Percentiles rank a stretch among this genome's conserved stretches.
These are phyloP conservation scores for Prionailurus bengalensis DNA, from an alignment of 2,113 vertebrate species.

Conservation along the genomic window DNA sequence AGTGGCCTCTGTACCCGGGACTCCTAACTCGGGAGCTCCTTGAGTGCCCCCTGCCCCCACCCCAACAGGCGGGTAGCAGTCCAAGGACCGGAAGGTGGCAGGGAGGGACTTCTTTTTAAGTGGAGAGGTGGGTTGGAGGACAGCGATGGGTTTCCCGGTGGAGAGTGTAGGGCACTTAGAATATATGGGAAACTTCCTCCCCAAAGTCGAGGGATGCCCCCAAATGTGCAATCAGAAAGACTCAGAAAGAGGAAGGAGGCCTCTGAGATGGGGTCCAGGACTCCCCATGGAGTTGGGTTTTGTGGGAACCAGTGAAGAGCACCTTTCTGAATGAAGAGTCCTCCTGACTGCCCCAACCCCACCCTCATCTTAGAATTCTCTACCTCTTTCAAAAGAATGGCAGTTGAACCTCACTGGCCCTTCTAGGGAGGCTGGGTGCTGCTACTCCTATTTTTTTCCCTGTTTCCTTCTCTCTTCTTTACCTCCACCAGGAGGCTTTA, in stretches of 20 bases:
- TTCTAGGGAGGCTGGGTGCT: conserved; percentile 31
- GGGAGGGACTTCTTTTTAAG: conserved; percentile 59
- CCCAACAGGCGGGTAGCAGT: conserved; percentile 60
- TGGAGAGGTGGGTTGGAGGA: conserved; percentile 23
- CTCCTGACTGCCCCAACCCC: conserved; percentile 49
- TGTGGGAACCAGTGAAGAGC: neutral
- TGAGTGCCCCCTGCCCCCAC: conserved; percentile 45
- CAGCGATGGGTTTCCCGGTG: neutral
- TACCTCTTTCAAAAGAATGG: conserved; percentile 72
- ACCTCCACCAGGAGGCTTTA: neutral
- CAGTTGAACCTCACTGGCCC: conserved; percentile 79
- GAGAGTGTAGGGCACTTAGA: neutral
- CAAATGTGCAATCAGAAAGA: neutral
- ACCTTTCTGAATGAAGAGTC: conserved; percentile 35
- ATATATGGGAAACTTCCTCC: conserved; percentile 45
- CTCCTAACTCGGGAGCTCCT: conserved; percentile 17
- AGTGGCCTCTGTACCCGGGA: conserved; percentile 84
- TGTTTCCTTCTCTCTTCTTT: conserved; percentile 13
- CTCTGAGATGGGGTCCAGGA: neutral
- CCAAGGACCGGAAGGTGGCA: conserved; percentile 71
- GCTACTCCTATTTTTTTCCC: neutral
- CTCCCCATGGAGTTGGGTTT: neutral
- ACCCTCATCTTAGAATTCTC: conserved; percentile 78
- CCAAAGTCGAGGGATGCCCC: neutral
- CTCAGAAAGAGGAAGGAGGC: neutral